A percentile compares a stretch with the other conserved stretches of the same genome.
Conservation (phyloP, 2,113 vertebrate species). For the Xiphias gladius region DNA sequence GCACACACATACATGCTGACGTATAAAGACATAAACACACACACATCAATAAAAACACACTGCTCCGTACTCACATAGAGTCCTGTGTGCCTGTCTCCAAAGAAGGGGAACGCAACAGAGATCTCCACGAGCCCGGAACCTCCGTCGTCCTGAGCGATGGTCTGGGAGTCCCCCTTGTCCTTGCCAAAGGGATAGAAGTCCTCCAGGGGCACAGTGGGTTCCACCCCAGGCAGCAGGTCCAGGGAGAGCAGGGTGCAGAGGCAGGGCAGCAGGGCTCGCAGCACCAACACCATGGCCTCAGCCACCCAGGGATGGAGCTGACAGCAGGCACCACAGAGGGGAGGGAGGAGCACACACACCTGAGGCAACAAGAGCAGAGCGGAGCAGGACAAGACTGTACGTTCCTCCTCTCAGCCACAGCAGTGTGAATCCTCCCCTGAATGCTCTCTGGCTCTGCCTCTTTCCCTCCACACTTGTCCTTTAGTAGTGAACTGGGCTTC, state of each 20-base stretch:
- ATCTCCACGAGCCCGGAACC: constrained; percentile 93
- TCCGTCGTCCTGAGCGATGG: constrained; percentile 94
- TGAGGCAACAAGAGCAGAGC: constrained; percentile 68
- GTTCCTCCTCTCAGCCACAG: constrained; percentile 65
- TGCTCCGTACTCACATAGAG: constrained; percentile 93
- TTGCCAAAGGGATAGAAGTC: constrained; percentile 95
- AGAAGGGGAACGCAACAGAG: constrained; percentile 93
- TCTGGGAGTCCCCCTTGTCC: constrained; percentile 86
- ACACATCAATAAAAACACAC: constrained; percentile 34
- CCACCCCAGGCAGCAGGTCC: constrained; percentile 71
- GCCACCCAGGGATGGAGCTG: constrained; percentile 77
- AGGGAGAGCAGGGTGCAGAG: constrained; percentile 79
- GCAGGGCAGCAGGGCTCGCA: constrained; percentile 77
- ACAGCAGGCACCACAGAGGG: constrained; percentile 68
- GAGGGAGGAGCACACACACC: constrained; percentile 76
- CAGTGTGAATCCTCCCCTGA: constrained; percentile 65
- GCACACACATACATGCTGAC: constrained; percentile 55
- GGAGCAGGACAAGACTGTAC: constrained; percentile 65
- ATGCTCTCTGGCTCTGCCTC: constrained; percentile 61
- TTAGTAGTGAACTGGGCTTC: constrained; percentile 72
- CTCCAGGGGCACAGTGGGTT: constrained; percentile 86
- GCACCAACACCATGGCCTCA: constrained; percentile 83
- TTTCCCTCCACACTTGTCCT: constrained; percentile 69
- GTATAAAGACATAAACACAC: constrained; percentile 48
- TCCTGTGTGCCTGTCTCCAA: constrained; percentile 92